Evolutionary conservation across 2,113 vertebrate species (phyloP), one percentile per base, ranked within the genome.

Genomic region (Ginglymostoma cirratum): DNA sequence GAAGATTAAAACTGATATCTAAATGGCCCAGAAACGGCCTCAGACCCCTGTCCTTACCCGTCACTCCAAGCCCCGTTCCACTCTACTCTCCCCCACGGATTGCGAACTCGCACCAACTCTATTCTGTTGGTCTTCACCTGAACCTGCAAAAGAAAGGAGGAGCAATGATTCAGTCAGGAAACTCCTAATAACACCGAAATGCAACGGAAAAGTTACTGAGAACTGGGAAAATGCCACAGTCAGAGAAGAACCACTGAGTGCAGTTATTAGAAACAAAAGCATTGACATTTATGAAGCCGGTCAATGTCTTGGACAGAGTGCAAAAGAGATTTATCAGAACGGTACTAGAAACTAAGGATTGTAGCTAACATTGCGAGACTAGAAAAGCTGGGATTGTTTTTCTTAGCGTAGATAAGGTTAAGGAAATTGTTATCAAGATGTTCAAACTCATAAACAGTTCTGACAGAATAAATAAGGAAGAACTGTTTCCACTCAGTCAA

Each of bases 51-150:
- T 96, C 96, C 96, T 42, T 90, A 96, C 7, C 93, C 0, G 96
- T 98, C 98, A 34, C 97, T 98, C 98, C 98, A 98, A 0, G 97
- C 96, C 7, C 98, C 98, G 55, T 96, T 55, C 98, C 98, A 98
- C 97, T 98, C 98, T 0, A 96, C 96, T 87, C 97, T 96, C 10
- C 98, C 98, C 98, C 98, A 98, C 8, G 98, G 98, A 96, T 98
- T 98, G 2, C 97, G 97, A 72, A 98, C 65, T 45, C 98, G 97
- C 12, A 98, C 96, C 96, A 98, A 90, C 52, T 97, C 96, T 83
- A 96, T 96, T 0, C 67, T 0, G 24, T 97, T 97, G 0, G 65
- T 1, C 0, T 34, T 0, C 0, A 97, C 97, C 92, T 96, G 70
- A 67, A 98, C 97, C 98, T 98, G 97, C 3, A 65, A 34, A 86